Percentiles rank a stretch among this genome's conserved stretches.
Evolutionary conservation across 2,113 vertebrate species (phyloP).

Genomic region (Sminthopsis crassicaudata): DNA sequence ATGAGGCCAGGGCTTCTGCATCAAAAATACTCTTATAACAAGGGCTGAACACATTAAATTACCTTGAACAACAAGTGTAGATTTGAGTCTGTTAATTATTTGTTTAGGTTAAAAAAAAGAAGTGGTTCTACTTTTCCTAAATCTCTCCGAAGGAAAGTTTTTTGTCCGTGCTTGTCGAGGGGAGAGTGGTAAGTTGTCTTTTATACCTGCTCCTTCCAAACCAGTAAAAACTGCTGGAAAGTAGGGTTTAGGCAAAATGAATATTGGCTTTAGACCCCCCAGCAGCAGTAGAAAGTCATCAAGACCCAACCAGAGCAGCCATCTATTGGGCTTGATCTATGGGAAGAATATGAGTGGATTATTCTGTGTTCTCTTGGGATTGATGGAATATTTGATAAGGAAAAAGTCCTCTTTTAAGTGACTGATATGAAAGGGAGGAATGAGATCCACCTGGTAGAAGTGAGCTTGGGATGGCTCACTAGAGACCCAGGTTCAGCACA

Average conservation of each 20-base stretch:
- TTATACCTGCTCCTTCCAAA: constrained; percentile 29
- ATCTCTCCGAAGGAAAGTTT: background rate
- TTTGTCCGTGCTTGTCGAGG: constrained; percentile 4
- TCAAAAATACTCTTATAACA: constrained; percentile 1
- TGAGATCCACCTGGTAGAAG: constrained; percentile 52
- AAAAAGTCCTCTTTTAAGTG: constrained; percentile 28
- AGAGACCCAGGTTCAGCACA: constrained; percentile 50
- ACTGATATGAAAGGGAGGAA: constrained; percentile 18
- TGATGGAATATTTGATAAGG: constrained; percentile 42
- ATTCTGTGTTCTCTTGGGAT: constrained; percentile 22
- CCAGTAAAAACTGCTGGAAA: constrained; percentile 59
- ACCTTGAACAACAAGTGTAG: constrained; percentile 19
- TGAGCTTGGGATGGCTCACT: constrained; percentile 37
- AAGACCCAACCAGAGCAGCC: constrained; percentile 52
- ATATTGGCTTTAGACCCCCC: constrained; percentile 36
- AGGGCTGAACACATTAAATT: constrained; percentile 38
- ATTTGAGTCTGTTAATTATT: constrained; percentile 24
- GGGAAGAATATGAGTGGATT: constrained; percentile 44
- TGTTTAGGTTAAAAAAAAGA: constrained; percentile 12
- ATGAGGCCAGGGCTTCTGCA: constrained; percentile 16
- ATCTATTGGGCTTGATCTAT: constrained; percentile 54
- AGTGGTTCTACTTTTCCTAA: background rate
- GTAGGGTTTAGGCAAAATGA: constrained; percentile 24
- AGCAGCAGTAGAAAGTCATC: constrained; percentile 2
- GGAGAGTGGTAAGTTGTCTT: background rate